phyloP scores from a whole-genome alignment of 2,888 invertebrate species.

The Melinaea menophilus region DNA sequence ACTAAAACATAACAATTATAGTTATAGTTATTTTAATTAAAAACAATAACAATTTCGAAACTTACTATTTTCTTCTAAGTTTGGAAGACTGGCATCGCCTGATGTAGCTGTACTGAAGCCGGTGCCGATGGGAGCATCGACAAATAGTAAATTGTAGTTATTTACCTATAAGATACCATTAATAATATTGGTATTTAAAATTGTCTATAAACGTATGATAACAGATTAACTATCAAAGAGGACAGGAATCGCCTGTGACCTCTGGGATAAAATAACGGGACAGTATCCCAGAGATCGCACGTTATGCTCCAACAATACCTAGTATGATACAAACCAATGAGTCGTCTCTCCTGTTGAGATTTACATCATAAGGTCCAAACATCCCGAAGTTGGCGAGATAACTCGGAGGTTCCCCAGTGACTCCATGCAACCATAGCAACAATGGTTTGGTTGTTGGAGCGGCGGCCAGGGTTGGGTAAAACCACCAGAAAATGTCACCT shows the following conservation, averaged over 20 bases:
- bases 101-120: slow-evolving; percentile 87
- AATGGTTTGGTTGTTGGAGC: slow-evolving; percentile 79
- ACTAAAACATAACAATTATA: slow-evolving; percentile 62
- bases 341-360: slow-evolving; percentile 79
- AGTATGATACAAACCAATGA: slow-evolving; percentile 82
- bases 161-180: slow-evolving; percentile 73
- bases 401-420: slow-evolving; percentile 87
- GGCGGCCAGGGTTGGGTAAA: slow-evolving; percentile 83
- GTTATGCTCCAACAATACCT: no score
- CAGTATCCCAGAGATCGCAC: no score
- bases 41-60: neutral
- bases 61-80: slow-evolving; percentile 74
- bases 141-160: slow-evolving; percentile 88
- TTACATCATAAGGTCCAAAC: slow-evolving; percentile 84
- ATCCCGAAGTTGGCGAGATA: slow-evolving; percentile 92
- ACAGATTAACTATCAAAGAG: no score
- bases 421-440: slow-evolving; percentile 93
- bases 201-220: no score
- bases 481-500: slow-evolving; percentile 93
- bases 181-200: neutral
- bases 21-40: slow-evolving; percentile 8
- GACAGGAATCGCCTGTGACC: no score
- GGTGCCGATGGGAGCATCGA: slow-evolving; percentile 93
- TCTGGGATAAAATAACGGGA: no score
- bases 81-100: slow-evolving; percentile 39